Evolutionary conservation across 2,888 invertebrate genomes (phyloP).

Genomic region (Eilema sororculum): DNA sequence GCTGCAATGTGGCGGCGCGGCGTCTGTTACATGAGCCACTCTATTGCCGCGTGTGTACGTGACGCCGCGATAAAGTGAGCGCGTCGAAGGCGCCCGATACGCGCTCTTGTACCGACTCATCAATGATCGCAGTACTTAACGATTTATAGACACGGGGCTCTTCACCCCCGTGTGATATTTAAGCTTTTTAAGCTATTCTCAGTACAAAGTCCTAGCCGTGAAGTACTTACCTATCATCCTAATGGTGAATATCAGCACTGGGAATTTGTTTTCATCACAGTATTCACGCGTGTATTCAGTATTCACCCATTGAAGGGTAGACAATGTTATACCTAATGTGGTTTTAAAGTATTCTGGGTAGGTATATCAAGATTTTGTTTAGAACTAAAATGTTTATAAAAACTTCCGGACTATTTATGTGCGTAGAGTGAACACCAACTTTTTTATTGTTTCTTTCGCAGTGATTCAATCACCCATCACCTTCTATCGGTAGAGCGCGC

Average conservation of each 20-base stretch:
- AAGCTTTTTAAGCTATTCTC: not conserved
- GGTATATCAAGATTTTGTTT: too few relatives aligned
- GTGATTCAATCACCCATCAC: too few relatives aligned
- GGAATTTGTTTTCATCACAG: too few relatives aligned
- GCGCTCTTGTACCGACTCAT: not conserved
- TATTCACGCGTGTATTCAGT: too few relatives aligned
- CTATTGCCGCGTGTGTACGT: constrained; percentile 21
- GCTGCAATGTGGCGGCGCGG: not conserved
- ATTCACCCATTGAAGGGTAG: too few relatives aligned
- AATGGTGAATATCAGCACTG: not conserved
- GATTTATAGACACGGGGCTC: not conserved
- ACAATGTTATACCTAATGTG: too few relatives aligned
- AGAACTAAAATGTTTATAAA: too few relatives aligned
- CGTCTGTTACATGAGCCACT: constrained; percentile 20
- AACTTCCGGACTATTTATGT: too few relatives aligned
- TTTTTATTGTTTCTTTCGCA: too few relatives aligned
- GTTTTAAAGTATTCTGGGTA: too few relatives aligned
- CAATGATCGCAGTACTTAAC: constrained; percentile 3
- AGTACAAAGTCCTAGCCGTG: not conserved
- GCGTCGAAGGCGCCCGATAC: constrained; percentile 4
- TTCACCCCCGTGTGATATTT: not conserved
- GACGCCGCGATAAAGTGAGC: constrained; percentile 36
- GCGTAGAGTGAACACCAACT: too few relatives aligned
- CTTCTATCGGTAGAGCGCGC: too few relatives aligned
- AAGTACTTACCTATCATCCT: not conserved